phyloP scores from a whole-genome alignment of 30 jellyfish, hydroid and myxozoan species.

The Turritopsis rubra region DNA sequence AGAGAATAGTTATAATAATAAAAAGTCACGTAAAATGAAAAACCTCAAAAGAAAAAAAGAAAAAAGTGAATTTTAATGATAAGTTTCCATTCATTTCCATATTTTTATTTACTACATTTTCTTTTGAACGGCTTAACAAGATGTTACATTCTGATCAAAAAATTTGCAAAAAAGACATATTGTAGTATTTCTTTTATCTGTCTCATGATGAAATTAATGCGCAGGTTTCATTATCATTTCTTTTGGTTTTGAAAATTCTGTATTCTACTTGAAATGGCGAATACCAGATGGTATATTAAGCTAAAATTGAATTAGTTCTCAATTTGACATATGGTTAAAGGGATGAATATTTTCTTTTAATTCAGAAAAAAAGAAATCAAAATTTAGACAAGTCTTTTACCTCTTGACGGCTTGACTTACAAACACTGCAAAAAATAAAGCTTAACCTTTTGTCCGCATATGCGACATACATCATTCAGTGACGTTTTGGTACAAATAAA shows the following conservation, averaged over 20 bases:
- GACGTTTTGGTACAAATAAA: no score
- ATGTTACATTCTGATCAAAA: neutral
- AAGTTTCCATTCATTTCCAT: neutral
- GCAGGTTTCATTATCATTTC: neutral
- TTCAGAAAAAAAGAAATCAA: neutral
- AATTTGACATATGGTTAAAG: neutral
- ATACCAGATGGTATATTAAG: neutral
- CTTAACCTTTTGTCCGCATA: no score
- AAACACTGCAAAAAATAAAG: no score
- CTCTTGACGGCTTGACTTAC: no score
- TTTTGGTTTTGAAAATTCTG: neutral
- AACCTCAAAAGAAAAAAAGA: neutral
- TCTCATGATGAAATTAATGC: neutral
- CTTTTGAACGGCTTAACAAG: neutral
- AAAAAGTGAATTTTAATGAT: no score
- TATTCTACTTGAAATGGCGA: neutral
- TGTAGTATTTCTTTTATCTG: neutral
- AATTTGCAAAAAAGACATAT: neutral
- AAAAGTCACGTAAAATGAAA: no score
- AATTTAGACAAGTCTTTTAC: no score
- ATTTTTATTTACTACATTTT: no score
- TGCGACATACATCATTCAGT: no score
- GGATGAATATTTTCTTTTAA: neutral
- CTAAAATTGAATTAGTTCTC: neutral
- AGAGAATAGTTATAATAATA: no score